Conservation (phyloP, 2,797 vertebrate genomes). For the Toxotes lorentzi region DNA sequence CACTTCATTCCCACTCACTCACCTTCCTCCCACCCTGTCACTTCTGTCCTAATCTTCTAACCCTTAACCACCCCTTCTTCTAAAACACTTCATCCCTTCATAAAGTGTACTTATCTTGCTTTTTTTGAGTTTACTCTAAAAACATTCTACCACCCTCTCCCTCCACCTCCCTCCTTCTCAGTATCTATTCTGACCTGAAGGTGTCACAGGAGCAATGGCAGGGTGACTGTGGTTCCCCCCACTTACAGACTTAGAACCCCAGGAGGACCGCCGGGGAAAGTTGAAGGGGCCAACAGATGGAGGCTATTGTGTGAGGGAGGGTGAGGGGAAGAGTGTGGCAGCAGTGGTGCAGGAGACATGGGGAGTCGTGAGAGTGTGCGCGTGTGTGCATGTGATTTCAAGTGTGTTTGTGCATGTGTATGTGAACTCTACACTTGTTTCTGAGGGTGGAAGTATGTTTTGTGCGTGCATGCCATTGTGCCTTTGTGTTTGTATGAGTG, state of each 20-base stretch:
- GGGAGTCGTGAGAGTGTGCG: conserved; percentile 30
- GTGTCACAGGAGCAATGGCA: conserved; percentile 66
- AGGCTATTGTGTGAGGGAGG: conserved; percentile 72
- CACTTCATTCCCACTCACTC: conserved; percentile 37
- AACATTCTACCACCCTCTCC: conserved; percentile 32
- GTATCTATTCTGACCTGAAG: conserved; percentile 56
- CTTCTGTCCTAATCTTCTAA: conserved; percentile 48
- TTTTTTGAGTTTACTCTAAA: conserved; percentile 30
- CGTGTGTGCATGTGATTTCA: conserved; percentile 35
- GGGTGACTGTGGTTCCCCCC: conserved; percentile 64
- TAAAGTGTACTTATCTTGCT: conserved; percentile 33
- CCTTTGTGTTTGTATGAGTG: conserved; percentile 53
- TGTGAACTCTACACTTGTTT: conserved; percentile 51
- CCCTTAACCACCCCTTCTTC: conserved; percentile 13
- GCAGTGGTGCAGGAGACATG: conserved; percentile 36
- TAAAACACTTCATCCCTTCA: conserved; percentile 44
- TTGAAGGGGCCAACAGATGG: conserved; percentile 82
- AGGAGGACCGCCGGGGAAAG: conserved; percentile 75
- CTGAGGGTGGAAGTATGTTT: conserved; percentile 53
- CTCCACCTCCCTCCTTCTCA: conserved; percentile 25
- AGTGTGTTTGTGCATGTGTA: conserved; percentile 53
- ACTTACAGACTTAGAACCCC: conserved; percentile 66
- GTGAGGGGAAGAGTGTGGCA: conserved; percentile 40
- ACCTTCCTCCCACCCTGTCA: conserved; percentile 27
- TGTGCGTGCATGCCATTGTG: conserved; percentile 46